phyloP scores from a whole-genome alignment of 2,888 invertebrate genomes.

The Melinopterus prodromus region DNA sequence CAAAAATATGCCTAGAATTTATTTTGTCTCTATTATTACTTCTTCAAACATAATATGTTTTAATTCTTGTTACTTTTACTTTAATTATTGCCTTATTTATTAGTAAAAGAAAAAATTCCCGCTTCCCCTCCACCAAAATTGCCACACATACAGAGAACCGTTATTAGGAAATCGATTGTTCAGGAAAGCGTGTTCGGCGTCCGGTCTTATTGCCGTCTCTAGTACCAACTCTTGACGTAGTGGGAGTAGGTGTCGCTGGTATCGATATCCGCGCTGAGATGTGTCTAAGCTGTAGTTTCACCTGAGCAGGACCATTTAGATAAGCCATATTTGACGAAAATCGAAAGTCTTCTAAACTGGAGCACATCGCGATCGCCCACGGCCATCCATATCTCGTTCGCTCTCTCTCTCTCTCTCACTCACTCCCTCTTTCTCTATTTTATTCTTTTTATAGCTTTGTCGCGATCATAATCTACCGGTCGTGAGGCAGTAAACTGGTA shows the following conservation, averaged over 20 bases:
- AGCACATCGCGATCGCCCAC: constrained; percentile 45
- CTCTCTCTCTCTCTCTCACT: not conserved
- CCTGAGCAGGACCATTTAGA: constrained; percentile 49
- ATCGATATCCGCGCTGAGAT: constrained; percentile 16
- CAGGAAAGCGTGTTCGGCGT: not conserved
- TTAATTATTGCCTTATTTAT: too few relatives aligned
- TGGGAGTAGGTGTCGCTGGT: constrained; percentile 36
- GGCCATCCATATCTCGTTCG: constrained; percentile 26
- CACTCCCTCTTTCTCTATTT: not conserved
- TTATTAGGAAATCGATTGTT: constrained; percentile 29
- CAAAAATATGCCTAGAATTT: too few relatives aligned
- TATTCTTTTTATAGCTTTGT: constrained; percentile 4
- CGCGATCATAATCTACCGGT: not conserved
- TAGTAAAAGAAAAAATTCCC: too few relatives aligned
- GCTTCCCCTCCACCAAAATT: not conserved
- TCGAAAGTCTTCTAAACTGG: constrained; percentile 52
- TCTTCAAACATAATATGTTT: too few relatives aligned
- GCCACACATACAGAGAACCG: not conserved
- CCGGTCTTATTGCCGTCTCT: constrained; percentile 13
- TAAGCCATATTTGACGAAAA: constrained; percentile 53
- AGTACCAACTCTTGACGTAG: constrained; percentile 8
- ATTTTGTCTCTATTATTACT: too few relatives aligned
- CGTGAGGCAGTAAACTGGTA: not conserved
- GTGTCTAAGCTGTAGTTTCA: constrained; percentile 45
- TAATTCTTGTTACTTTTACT: too few relatives aligned